Evolutionary conservation across 1,140 invertebrate species (phyloP), one percentile per base, ranked within the genome.

Genomic region (Drosophila equinoxialis): DNA sequence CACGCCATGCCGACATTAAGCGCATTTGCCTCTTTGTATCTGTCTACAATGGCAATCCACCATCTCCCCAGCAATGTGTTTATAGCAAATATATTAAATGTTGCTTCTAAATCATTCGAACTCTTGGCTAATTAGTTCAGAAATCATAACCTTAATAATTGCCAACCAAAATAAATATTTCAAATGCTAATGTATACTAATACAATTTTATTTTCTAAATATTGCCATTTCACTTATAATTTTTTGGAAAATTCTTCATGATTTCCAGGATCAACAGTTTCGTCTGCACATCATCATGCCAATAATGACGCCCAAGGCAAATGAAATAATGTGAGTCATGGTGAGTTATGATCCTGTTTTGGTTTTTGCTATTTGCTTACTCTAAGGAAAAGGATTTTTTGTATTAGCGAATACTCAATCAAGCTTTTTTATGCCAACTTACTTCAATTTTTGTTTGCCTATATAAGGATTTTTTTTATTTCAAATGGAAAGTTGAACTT

Each of bases 271-370:
- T 61, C 45, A 67, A 33, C 78, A 81, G 30, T 30, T 30, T 33
- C 55, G 37, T 13, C 64, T 68, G 64, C 75, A 78, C 20, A 35
- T 67, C 74, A 78, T 72, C 74, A 78, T 61, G 30, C 76, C 74
- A 60, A 78, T 71, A 17, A 78, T 59, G 13, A 78, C 51, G 26
- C 76, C 76, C 62, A 78, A 33, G 41, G 74, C 76, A 35, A 78
- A 78, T 10, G 83, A 73, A 41, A 86, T 79, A 6, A 86, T 35
- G 35, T 83, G 79, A 10, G 57, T 77, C 82, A 86, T 79, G 8
- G 39, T 57, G 54, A 57, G 26, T 17, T 26, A 2, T 14, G 11
- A 7, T 26, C 54, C 6, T 33, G 4, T 58, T 23, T 35, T 30
- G 0, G 7, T 3, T 37, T 37, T 17, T 8, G 55, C 7, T 37